phyloP scores from a whole-genome alignment of 2,797 vertebrate species.

The Syngnathus acus region DNA sequence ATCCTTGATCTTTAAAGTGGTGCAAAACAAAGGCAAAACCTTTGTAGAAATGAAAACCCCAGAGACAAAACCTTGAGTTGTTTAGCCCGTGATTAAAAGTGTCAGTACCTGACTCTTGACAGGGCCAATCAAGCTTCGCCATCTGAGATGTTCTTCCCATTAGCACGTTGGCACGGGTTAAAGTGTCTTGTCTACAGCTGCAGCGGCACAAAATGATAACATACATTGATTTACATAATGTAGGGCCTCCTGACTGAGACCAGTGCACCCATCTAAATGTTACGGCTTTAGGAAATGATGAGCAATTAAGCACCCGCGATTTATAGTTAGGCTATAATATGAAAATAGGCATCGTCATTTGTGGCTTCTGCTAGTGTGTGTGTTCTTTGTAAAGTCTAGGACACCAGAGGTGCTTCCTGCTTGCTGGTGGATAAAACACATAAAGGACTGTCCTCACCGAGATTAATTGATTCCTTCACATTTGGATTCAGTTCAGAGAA shows the following conservation, averaged over 20 bases:
- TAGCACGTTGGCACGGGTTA: constrained; percentile 7
- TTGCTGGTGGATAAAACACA: constrained; percentile 44
- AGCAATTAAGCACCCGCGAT: constrained; percentile 5
- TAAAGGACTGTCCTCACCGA: constrained; percentile 45
- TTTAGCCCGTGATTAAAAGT: neutral
- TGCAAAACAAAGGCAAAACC: neutral
- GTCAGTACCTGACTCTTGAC: neutral
- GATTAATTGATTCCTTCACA: constrained; percentile 59
- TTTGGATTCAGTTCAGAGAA: constrained; percentile 59
- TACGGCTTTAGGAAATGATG: constrained; percentile 10
- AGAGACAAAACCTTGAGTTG: neutral
- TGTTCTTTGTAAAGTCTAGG: constrained; percentile 13
- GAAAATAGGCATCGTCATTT: constrained; percentile 8
- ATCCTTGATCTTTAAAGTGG: neutral
- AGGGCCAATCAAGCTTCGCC: constrained; percentile 3
- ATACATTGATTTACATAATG: constrained; percentile 10
- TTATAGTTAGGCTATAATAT: constrained; percentile 5
- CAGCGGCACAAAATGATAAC: constrained; percentile 6
- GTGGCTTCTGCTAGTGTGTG: constrained; percentile 10
- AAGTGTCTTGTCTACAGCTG: constrained; percentile 5
- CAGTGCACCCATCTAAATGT: constrained; percentile 10
- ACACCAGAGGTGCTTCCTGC: constrained; percentile 24
- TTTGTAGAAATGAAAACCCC: neutral
- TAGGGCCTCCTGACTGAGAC: constrained; percentile 6
- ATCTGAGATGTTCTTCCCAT: constrained; percentile 5